Evolutionary conservation across 2,113 vertebrate species (phyloP).

Genomic region (Cephalopholis sonnerati): DNA sequence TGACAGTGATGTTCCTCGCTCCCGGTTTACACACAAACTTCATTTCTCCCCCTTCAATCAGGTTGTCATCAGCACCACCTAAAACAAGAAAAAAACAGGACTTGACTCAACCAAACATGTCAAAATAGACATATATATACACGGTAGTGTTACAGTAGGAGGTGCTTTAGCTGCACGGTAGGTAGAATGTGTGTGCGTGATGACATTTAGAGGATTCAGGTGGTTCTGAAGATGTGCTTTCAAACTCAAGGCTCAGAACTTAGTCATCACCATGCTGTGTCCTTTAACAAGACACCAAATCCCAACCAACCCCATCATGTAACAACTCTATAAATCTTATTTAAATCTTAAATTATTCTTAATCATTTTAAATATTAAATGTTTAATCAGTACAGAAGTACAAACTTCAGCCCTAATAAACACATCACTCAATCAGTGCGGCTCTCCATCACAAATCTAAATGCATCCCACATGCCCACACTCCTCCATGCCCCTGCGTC

Average conservation of each 20-base stretch:
- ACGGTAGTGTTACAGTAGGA: background rate
- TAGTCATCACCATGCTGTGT: background rate
- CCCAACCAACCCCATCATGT: background rate
- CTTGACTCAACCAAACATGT: background rate
- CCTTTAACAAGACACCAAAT: background rate
- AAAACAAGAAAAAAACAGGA: constrained; percentile 31
- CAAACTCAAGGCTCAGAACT: background rate
- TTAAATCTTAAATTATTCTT: background rate
- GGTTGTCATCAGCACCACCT: constrained; percentile 98
- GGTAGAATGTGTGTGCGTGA: background rate
- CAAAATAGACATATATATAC: background rate
- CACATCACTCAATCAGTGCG: constrained; percentile 35
- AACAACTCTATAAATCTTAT: background rate
- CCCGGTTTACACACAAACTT: constrained; percentile 99
- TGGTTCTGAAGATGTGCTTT: background rate
- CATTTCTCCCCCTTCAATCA: constrained; percentile 97
- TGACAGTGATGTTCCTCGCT: constrained; percentile 96
- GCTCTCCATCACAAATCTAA: constrained; percentile 42
- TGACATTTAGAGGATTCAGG: background rate
- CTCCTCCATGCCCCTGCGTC: constrained; percentile 42
- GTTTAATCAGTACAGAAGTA: background rate
- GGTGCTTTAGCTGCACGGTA: background rate
- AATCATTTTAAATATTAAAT: background rate
- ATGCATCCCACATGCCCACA: constrained; percentile 35
- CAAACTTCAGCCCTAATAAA: constrained; percentile 11